A percentile compares a stretch with the other conserved stretches of the same genome.
Conservation (phyloP, 2,888 invertebrate species). For the Cerastoderma edule region DNA sequence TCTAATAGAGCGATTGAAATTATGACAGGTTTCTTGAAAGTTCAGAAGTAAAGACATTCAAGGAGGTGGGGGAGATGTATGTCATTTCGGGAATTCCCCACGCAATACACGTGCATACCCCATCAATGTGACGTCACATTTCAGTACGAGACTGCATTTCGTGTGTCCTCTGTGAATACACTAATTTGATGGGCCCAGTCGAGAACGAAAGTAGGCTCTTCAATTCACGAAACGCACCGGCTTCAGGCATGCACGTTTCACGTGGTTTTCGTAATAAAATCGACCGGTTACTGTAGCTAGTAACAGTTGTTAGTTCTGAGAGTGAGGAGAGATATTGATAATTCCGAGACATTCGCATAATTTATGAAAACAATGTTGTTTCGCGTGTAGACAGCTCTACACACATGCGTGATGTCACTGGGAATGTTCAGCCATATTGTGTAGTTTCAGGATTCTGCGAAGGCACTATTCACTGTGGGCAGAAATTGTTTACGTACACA, state of each 20-base stretch:
- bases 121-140: no score
- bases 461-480: conserved; percentile 2
- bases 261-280: neutral
- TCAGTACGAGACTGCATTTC: no score
- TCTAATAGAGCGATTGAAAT: no score
- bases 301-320: conserved; percentile 8
- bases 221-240: no score
- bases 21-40: no score
- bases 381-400: conserved; percentile 39
- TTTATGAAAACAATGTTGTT: conserved; percentile 49
- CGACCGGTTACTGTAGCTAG: conserved; percentile 7
- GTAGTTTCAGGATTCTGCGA: conserved; percentile 26
- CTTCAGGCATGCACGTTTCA: conserved; percentile 4
- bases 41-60: no score
- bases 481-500: conserved; percentile 3
- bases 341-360: conserved; percentile 40
- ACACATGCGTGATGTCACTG: conserved; percentile 50
- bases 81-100: no score
- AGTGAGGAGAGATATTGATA: conserved; percentile 17
- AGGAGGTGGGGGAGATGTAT: no score
- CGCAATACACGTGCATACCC: no score
- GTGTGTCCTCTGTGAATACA: no score
- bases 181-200: no score
- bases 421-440: conserved; percentile 51
- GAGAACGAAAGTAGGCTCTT: no score